Evolutionary conservation across 2,113 vertebrate genomes (phyloP).

Genomic region (Menura novaehollandiae): DNA sequence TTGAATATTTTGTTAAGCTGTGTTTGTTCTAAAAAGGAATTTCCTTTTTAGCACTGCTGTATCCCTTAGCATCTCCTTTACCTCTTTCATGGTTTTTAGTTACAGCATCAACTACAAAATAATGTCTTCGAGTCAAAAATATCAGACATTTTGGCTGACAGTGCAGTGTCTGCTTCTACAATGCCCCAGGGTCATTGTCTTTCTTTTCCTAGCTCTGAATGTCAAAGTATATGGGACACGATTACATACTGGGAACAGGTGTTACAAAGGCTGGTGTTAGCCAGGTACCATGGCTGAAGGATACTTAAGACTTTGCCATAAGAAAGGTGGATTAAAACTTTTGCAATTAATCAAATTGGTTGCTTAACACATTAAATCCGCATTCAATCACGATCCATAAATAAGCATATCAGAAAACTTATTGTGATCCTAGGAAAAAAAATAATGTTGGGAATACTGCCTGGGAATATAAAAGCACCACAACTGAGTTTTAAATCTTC

Average conservation of each 20-base stretch:
- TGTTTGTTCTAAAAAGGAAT: neutral
- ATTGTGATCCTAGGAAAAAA: neutral
- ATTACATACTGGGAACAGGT: neutral
- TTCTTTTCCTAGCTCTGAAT: neutral
- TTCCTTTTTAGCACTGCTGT: neutral
- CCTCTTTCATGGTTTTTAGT: neutral
- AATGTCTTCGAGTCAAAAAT: neutral
- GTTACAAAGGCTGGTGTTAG: neutral
- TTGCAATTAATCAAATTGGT: neutral
- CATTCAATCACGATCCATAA: neutral
- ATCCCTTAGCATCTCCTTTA: neutral
- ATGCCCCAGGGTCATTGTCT: accelerated
- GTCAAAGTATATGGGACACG: neutral
- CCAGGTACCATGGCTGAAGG: neutral
- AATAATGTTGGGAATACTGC: neutral
- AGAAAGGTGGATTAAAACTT: neutral
- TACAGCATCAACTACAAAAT: neutral
- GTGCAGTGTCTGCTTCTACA: neutral
- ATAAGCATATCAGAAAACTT: neutral
- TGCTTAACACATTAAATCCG: neutral
- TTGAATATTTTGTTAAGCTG: neutral
- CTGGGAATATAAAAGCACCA: neutral
- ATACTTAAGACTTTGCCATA: neutral
- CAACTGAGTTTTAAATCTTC: neutral
- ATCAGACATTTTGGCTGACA: neutral